Evolutionary conservation across 2,113 vertebrate genomes (phyloP), one percentile per base, ranked within the genome.

Genomic region (Triplophysa rosa): DNA sequence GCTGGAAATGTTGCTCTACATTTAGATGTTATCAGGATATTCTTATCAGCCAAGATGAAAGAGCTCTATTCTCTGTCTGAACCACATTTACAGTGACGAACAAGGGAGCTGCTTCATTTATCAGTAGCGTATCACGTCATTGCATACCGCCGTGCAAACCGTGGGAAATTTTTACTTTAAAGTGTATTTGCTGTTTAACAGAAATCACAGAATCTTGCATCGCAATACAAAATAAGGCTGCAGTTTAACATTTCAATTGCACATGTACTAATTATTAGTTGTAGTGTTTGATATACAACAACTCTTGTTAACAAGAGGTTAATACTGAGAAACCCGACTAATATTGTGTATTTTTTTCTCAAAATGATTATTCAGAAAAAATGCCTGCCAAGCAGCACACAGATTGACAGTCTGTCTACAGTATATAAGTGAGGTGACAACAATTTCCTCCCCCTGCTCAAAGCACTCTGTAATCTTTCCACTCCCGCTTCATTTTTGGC

Each of bases 1-100:
- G 88, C 87, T 89, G 87, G 86, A 90, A 92, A 92, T 89, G 90
- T 91, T 92, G 87, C 90, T 87, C 91, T 89, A 91, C 91, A 93
- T 93, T 93, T 92, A 91, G 91, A 93, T 92, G 87, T 90, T 92
- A 93, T 92, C 92, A 91, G 90, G 89, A 89, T 87, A 80, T 91
- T 88, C 89, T 92, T 90, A 91, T 91, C 90, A 88, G 84, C 84
- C 87, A 89, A 93, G 93, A 93, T 91, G 88, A 93, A 93, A 91
- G 89, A 90, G 87, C 86, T 87, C 91, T 93, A 93, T 93, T 93
- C 88, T 89, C 84, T 89, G 90, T 88, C 88, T 89, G 84, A 86
- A 88, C 6, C 86, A 88, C 89, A 92, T 91, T 93, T 91, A 87
- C 91, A 88, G 84, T 88, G 79, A 9, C 63, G 84, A 89, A 89